A percentile compares a stretch with the other conserved stretches of the same genome.
These are phyloP conservation scores for Nycticryphes semicollaris DNA, from an alignment of 2,113 vertebrate genomes.

Conservation along the genomic window DNA sequence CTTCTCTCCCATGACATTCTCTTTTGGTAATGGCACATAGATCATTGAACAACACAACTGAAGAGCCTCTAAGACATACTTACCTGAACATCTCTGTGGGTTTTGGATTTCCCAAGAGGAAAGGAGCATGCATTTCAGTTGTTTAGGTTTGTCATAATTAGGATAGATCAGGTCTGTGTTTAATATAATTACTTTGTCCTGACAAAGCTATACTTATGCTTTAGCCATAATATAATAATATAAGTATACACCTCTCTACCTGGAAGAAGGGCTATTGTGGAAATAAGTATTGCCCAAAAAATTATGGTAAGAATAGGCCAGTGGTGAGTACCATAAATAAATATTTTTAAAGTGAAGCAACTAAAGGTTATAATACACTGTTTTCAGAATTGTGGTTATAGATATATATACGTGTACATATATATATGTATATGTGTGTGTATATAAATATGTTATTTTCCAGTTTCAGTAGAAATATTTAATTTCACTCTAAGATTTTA, in stretches of 20 bases:
- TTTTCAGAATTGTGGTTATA: background rate
- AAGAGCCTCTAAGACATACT: conserved; percentile 48
- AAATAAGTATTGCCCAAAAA: background rate
- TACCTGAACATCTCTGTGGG: conserved; percentile 46
- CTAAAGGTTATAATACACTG: background rate
- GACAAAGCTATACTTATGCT: background rate
- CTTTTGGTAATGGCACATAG: background rate
- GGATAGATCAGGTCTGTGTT: conserved; percentile 38
- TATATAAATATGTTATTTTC: background rate
- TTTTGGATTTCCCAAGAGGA: conserved; percentile 61
- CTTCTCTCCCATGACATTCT: conserved; percentile 32
- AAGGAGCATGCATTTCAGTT: conserved; percentile 11
- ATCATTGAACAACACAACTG: conserved; percentile 40
- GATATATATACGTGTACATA: too few relatives aligned
- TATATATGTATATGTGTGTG: too few relatives aligned
- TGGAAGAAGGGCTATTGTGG: background rate
- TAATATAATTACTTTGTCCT: conserved; percentile 43
- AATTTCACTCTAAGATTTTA: background rate
- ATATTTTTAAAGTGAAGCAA: background rate
- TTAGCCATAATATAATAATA: background rate
- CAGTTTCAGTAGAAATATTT: background rate
- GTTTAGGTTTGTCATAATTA: conserved; percentile 43
- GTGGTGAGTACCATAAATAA: background rate
- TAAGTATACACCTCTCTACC: background rate
- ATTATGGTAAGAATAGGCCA: background rate